phyloP scores from a whole-genome alignment of 2,113 vertebrate genomes.

The Phrynosoma platyrhinos region DNA sequence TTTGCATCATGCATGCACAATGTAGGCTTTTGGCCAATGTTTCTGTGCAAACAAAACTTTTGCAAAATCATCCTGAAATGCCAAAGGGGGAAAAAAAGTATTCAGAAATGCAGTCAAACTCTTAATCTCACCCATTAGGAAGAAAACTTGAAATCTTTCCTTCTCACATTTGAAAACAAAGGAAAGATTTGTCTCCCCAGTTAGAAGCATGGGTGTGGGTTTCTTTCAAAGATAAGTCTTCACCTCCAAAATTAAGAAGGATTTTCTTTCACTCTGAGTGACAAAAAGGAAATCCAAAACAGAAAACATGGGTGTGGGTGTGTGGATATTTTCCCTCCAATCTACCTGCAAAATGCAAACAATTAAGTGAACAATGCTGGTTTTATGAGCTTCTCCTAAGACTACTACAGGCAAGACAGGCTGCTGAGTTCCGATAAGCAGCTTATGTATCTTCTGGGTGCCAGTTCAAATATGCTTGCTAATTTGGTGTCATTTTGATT shows the following conservation, averaged over 20 bases:
- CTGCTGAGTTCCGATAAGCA: conserved; percentile 60
- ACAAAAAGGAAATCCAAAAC: conserved; percentile 36
- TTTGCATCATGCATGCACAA: no score
- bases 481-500: conserved; percentile 34
- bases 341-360: conserved; percentile 39
- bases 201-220: neutral
- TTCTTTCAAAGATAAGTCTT: no score
- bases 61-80: no score
- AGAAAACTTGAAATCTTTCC: no score
- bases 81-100: no score
- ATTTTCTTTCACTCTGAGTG: conserved; percentile 5
- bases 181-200: no score
- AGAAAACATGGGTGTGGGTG: neutral
- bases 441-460: conserved; percentile 49
- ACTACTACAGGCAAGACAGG: conserved; percentile 46
- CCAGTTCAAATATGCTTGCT: conserved; percentile 20
- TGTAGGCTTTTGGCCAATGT: no score
- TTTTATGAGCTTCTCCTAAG: conserved; percentile 54
- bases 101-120: no score
- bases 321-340: neutral
- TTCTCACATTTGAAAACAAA: neutral
- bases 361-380: conserved; percentile 54
- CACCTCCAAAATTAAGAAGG: neutral
- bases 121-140: no score
- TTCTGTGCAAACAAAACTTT: no score